These are phyloP conservation scores for Anagyrus pseudococci DNA, from an alignment of 2,888 invertebrate genomes.

Conservation along the genomic window DNA sequence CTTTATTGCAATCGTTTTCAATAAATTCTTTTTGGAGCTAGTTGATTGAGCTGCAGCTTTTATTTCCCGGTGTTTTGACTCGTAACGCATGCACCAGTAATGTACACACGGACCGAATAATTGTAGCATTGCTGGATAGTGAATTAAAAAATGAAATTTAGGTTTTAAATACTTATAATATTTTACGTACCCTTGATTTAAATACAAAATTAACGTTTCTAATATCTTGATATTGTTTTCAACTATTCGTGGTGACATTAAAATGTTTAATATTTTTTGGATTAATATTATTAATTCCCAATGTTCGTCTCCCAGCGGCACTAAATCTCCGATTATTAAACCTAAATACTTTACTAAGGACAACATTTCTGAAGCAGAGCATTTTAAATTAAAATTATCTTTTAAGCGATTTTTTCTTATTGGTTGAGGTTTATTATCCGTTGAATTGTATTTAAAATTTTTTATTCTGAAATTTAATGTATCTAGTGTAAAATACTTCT, in stretches of 20 bases:
- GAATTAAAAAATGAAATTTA: conserved; percentile 1
- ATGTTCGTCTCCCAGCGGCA: not conserved
- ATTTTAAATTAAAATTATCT: not conserved
- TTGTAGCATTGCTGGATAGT: not conserved
- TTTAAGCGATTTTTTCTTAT: not conserved
- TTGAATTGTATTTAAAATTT: not conserved
- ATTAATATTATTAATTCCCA: not conserved
- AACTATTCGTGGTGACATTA: not conserved
- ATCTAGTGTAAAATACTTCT: not conserved
- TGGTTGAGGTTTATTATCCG: not conserved
- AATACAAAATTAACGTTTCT: not conserved
- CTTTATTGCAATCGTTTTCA: not conserved
- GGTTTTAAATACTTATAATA: not conserved
- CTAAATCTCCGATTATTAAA: conserved; percentile 1
- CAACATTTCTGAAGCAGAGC: conserved; percentile 2
- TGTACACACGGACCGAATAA: not conserved
- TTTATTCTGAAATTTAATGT: not conserved
- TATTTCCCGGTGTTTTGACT: not conserved
- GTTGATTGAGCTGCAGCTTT: not conserved
- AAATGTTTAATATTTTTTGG: not conserved
- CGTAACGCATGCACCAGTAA: not conserved
- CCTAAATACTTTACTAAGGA: not conserved
- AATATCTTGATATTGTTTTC: not conserved
- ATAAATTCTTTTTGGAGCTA: not conserved
- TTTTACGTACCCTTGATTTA: not conserved